Base-by-base conservation (phyloP, 2,888 invertebrate genomes). In the Ectobius pallidus region DNA sequence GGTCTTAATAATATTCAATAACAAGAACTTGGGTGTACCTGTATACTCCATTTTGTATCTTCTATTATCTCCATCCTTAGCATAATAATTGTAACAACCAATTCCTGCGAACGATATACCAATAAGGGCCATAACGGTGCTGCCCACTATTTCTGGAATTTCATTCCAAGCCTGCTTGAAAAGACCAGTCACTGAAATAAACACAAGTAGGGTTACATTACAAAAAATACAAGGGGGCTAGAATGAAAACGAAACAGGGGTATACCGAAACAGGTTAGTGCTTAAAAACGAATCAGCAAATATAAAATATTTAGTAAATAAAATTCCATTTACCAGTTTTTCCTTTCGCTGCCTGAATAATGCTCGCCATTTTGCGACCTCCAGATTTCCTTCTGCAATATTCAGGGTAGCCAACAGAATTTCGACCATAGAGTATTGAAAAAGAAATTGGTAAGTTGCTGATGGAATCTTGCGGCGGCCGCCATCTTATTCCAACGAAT, bases 111-210 rank as follows among this genome's bases (percentile, higher is more conserved):
- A 76, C 7, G 81, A 87, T 3, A 89, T 65, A 32, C 92, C 92
- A 44, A 86, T 79, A 0, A 91, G 0, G 0, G 85, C 91, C 76
- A 91, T 77, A 16, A 86, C 86, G 2, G 87, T 82, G 27, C 89
- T 85, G 32, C 86, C 90, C 52, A 92, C 81, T 63, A 92, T 83
- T 82, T 92, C 92, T 3, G 93, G 93, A 74, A 91, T 89, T 83
- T 92, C 91, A 79, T 87, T 83, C 90, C 92, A 89, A 14, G 83
- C 85, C 78, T 79, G 79, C 77, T 83, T 86, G 70, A 85, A 80
- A 2, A 85, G 77, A 14, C 78, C 81, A 9, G 79, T 77, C 71
- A 82, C 79, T 79, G 65, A 1, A 65, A 42, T 16, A 42, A 18
- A 34, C 16, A 9, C 30, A 61, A 4, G 18, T 61, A 9, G 25